Conservation (phyloP, 2,888 invertebrate species). For the Brenthis hecate region DNA sequence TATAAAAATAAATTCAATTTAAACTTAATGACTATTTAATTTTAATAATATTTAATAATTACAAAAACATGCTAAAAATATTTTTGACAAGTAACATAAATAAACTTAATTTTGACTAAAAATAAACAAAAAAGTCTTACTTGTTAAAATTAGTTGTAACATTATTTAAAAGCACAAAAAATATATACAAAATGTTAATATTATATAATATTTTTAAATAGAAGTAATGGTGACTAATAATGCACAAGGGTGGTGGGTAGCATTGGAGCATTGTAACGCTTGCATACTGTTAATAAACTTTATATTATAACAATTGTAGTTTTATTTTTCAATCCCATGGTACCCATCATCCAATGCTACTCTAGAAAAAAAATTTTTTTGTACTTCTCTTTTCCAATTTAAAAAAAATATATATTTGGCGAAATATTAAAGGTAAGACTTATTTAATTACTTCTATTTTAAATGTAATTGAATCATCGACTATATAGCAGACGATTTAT, state of each 20-base stretch:
- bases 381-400: slow-evolving; percentile 16
- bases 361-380: slow-evolving; percentile 17
- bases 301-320: slow-evolving; percentile 49
- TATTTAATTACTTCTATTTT: too few species aligned
- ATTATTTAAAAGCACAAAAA: slow-evolving; percentile 7
- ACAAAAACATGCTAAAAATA: too few species aligned
- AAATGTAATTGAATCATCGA: too few species aligned
- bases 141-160: too few species aligned
- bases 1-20: neutral
- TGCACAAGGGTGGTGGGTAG: slow-evolving; percentile 70
- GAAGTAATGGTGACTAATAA: slow-evolving; percentile 32
- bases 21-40: neutral
- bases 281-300: slow-evolving; percentile 56
- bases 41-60: too few species aligned
- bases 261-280: slow-evolving; percentile 48
- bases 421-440: too few species aligned
- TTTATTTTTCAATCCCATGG: slow-evolving; percentile 63
- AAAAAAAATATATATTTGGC: too few species aligned
- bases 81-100: too few species aligned
- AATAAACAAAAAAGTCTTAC: too few species aligned
- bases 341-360: slow-evolving; percentile 65
- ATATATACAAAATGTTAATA: slow-evolving; percentile 11
- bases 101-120: too few species aligned
- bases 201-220: slow-evolving; percentile 39
- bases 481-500: too few species aligned